Percentiles rank a stretch among this genome's conserved stretches.
Evolutionary conservation across 2,797 vertebrate species (phyloP).

Genomic region (Bovichtus variegatus): DNA sequence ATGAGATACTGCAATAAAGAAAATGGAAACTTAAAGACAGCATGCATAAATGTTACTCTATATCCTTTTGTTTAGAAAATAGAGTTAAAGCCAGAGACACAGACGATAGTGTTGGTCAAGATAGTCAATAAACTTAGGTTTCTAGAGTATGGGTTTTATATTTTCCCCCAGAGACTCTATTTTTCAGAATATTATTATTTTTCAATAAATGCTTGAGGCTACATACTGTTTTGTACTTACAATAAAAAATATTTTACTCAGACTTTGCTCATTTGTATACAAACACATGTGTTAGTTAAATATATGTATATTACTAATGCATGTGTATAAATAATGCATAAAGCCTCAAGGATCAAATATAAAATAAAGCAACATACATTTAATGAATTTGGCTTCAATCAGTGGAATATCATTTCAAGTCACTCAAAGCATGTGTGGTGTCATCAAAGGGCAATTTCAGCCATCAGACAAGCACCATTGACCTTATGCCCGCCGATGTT

Average conservation of each 20-base stretch:
- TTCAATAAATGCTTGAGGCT: conserved; percentile 11
- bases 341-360: conserved; percentile 1
- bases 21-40: conserved; percentile 16
- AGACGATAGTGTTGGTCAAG: not conserved
- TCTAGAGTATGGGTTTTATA: not conserved
- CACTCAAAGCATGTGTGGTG: conserved; percentile 33
- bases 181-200: not conserved
- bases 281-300: not conserved
- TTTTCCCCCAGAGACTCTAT: not conserved
- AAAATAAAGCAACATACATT: conserved; percentile 1
- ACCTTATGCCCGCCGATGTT: conserved; percentile 64
- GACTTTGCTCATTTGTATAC: not conserved
- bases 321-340: not conserved
- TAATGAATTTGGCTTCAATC: conserved; percentile 18
- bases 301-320: not conserved
- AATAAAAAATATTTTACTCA: conserved; percentile 1
- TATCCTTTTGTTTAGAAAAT: conserved; percentile 10
- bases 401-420: conserved; percentile 39
- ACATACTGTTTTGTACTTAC: not conserved
- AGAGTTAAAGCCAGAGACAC: not conserved
- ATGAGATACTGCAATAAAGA: not conserved
- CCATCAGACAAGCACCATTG: conserved; percentile 75
- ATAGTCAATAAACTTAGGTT: conserved; percentile 11
- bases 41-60: not conserved
- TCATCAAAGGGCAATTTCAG: conserved; percentile 66